Evolutionary conservation across 2,888 invertebrate species (phyloP).

Genomic region (Pollenia labialis): DNA sequence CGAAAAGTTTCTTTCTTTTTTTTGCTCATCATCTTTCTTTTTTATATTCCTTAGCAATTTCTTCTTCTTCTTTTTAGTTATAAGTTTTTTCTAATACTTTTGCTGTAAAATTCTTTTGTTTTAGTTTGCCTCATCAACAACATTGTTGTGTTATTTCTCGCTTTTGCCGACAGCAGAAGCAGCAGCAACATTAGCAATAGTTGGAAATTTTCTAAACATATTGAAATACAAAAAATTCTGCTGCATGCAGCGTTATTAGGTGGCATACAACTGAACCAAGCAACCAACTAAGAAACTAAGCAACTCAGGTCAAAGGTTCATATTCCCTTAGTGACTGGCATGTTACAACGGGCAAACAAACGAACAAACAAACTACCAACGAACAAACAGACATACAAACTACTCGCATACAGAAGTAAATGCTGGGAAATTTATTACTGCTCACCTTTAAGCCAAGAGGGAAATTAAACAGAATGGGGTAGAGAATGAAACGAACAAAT

Average conservation of each 20-base stretch:
- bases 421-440: constrained; percentile 66
- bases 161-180: constrained; percentile 44
- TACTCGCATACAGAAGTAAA: constrained; percentile 31
- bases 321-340: constrained; percentile 62
- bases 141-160: constrained; percentile 65
- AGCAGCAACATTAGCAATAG: constrained; percentile 13
- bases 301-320: constrained; percentile 63
- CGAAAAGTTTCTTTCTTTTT: constrained; percentile 46
- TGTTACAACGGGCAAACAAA: constrained; percentile 47
- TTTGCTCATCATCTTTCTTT: background rate
- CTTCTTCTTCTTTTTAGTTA: background rate
- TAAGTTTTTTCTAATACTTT: constrained; percentile 7
- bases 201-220: constrained; percentile 62
- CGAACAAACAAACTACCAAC: constrained; percentile 32
- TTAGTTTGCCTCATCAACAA: constrained; percentile 39
- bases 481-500: constrained; percentile 14
- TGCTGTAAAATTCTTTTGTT: constrained; percentile 53
- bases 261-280: constrained; percentile 6
- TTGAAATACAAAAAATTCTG: constrained; percentile 43
- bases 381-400: constrained; percentile 9
- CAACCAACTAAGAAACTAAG: constrained; percentile 19
- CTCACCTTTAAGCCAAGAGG: constrained; percentile 67
- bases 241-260: constrained; percentile 12
- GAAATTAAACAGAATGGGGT: constrained; percentile 61
- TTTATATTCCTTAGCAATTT: background rate